Evolutionary conservation across 2,888 invertebrate species (phyloP), one percentile per base, ranked within the genome.

Genomic region (Cephus nigrinus): DNA sequence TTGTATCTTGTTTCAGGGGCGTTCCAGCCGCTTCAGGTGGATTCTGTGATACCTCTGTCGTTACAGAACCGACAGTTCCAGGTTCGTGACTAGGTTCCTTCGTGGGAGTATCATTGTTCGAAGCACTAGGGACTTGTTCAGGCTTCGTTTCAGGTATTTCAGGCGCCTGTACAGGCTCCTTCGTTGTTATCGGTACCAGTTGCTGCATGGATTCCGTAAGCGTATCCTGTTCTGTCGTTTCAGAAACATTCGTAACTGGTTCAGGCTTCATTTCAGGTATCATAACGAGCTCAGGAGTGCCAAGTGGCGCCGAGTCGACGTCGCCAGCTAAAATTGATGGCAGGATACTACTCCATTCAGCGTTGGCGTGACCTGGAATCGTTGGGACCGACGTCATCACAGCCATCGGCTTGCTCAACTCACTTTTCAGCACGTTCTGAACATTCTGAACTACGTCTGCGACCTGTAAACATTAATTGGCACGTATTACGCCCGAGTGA

Each of bases 401-500:
- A 3, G 84, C 81, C 0, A 88, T 78, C 3, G 91, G 90, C 89
- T 93, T 90, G 81, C 93, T 94, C 91, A 96, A 94, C 92, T 97
- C 96, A 76, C 95, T 95, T 90, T 96, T 96, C 0, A 97, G 92
- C 23, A 97, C 97, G 89, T 94, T 96, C 89, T 97, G 97, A 1
- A 97, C 97, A 86, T 96, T 96, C 68, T 94, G 94, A 0, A 97
- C 96, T 11, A 97, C 96, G 82, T 94, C 96, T 86, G 96, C 95
- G 0, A 97, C 96, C 91, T 91, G 75, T 15, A 80, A 72, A 15
- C 31, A 72, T 23, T 72, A 72, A 31, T 11, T 15, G 11, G 15
- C 11, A 31, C 31, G 11, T 4, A 12, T 72, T 11, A 72, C 31
- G 2, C 31, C 32, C 23, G 12, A n/a, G 23, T 30, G 31, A 12